Evolutionary conservation across 92 coral and sea anemone species (phyloP).

Genomic region (Epizoanthus stellaris): DNA sequence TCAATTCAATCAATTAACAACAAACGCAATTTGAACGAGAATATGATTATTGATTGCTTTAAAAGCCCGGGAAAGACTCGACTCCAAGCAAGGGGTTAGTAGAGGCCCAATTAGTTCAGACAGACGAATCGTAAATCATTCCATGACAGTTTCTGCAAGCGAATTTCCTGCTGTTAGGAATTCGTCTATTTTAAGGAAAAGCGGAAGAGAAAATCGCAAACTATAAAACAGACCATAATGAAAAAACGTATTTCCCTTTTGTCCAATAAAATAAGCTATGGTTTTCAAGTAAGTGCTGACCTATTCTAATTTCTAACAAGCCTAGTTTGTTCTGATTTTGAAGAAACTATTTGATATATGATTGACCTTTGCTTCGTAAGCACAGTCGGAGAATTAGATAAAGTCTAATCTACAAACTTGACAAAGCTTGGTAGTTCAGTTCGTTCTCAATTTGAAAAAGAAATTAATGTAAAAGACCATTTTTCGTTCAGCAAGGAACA

Average conservation of each 20-base stretch:
- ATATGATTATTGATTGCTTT: background rate
- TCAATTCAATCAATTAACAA: background rate
- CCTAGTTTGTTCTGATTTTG: background rate
- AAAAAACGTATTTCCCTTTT: background rate
- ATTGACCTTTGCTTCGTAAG: background rate
- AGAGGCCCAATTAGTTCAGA: slow-evolving; percentile 8
- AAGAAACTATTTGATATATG: background rate
- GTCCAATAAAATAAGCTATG: background rate
- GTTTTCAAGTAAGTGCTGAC: background rate
- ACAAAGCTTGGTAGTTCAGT: background rate
- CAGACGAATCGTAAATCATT: background rate
- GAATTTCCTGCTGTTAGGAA: slow-evolving; percentile 34
- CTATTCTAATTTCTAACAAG: background rate
- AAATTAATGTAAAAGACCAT: background rate
- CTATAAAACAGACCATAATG: background rate
- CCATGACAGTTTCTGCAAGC: slow-evolving; percentile 35
- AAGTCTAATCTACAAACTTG: background rate
- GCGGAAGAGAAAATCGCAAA: slow-evolving; percentile 25
- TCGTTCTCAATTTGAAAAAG: background rate
- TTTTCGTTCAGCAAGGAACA: background rate
- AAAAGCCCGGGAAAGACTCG: background rate
- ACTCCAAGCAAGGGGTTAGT: background rate
- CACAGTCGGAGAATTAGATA: background rate
- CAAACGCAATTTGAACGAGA: no score
- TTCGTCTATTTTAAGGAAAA: background rate